Base-by-base conservation (phyloP, 92 coral and sea anemone genomes). In the Zoanthus solanderi region DNA sequence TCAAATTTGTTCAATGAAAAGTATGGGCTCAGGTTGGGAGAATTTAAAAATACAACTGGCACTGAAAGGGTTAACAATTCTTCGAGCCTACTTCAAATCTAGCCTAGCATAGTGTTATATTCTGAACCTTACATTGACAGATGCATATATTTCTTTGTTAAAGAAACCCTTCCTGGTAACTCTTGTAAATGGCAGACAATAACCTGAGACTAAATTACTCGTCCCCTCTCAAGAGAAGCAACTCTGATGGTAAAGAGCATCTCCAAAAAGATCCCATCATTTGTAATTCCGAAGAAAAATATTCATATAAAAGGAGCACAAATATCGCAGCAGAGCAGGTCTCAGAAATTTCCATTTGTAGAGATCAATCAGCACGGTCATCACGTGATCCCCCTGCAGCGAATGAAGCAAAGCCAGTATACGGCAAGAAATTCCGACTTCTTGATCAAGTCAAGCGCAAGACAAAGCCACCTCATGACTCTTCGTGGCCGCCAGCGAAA, bases 341-440 rank as follows among this genome's bases (percentile, higher is more conserved):
- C 2, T 8, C 37, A 28, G 68, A 9, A 8, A 30, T 15, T 54
- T 63, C 32, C 28, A 18, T 23, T 23, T 63, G 17, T n/a, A 56
- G 48, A 29, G 8, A 4, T 0, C 68, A 56, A 77, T 57, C 66
- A 23, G 16, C 9, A 76, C 54, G 42, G n/a, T 5, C 79, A 28
- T 32, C 45, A 32, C 15, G 42, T 30, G 42, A 46, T 0, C 53
- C 13, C 2, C 52, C 29, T 30, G 5, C 30, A 14, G 54, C 9
- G 14, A 52, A 34, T 7, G 82, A 54, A 29, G 18, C 45, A 30
- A 77, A 9, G 47, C 57, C 74, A n/a, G 57, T 60, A 15, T 80
- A 80, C 61, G 18, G 85, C 42, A 80, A 45, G 74, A 80, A 45
- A 63, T 44, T 65, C 44, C 74, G 75, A 61, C 72, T 80, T 18